Conservation (phyloP, 2,888 invertebrate species). For the Aleiodes testaceus region DNA sequence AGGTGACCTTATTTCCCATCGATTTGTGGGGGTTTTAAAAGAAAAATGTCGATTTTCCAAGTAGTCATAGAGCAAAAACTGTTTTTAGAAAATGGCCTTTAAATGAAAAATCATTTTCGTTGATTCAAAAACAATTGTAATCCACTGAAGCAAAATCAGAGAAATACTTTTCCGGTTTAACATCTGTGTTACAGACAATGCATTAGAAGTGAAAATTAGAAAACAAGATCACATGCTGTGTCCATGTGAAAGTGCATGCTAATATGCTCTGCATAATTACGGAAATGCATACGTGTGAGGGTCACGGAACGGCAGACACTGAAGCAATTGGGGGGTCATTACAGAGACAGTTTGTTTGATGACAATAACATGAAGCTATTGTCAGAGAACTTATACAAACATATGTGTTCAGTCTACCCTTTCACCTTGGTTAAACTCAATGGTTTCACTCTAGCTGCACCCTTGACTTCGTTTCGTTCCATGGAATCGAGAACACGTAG, state of each 20-base stretch:
- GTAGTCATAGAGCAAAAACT: too few relatives aligned
- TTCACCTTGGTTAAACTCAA: slow-evolving; percentile 45
- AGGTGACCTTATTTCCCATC: too few relatives aligned
- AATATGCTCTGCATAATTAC: slow-evolving; percentile 17
- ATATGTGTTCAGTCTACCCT: slow-evolving; percentile 44
- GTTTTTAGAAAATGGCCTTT: too few relatives aligned
- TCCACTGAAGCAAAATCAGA: background rate
- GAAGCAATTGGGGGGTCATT: slow-evolving; percentile 28
- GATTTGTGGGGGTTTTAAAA: too few relatives aligned
- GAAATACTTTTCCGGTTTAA: slow-evolving; percentile 3
- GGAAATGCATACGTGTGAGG: background rate
- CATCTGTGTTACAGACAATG: slow-evolving; percentile 28
- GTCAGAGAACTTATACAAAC: slow-evolving; percentile 16
- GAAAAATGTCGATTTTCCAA: too few relatives aligned
- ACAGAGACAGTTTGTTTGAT: slow-evolving; percentile 36
- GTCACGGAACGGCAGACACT: slow-evolving; percentile 25
- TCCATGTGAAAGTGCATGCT: slow-evolving; percentile 26
- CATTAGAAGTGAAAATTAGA: slow-evolving; percentile 29
- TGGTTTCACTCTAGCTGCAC: slow-evolving; percentile 54
- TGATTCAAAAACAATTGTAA: too few relatives aligned
- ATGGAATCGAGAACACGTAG: slow-evolving; percentile 46
- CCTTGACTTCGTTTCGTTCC: slow-evolving; percentile 57
- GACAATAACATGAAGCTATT: slow-evolving; percentile 35
- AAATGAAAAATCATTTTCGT: too few relatives aligned
- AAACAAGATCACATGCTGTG: slow-evolving; percentile 30